Evolutionary conservation across 2,797 vertebrate genomes (phyloP).

Genomic region (Clarias laeviceps): DNA sequence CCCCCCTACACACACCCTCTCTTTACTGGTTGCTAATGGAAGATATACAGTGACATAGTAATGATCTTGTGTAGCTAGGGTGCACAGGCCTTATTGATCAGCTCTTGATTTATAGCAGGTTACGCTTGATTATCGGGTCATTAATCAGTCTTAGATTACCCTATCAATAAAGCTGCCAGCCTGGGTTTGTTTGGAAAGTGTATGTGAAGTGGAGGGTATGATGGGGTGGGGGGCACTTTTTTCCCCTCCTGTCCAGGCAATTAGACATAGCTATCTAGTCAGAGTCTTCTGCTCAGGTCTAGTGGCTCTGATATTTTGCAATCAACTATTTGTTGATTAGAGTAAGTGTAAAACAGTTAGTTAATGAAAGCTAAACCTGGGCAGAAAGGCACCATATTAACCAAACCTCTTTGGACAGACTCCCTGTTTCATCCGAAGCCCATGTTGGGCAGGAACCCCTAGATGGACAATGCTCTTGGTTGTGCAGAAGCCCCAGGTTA

Average conservation of each 20-base stretch:
- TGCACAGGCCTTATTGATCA: slow-evolving; percentile 87
- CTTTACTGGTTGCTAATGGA: slow-evolving; percentile 75
- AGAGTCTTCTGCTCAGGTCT: slow-evolving; percentile 27
- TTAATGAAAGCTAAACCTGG: not conserved
- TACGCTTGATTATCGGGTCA: slow-evolving; percentile 97
- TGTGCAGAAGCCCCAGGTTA: not conserved
- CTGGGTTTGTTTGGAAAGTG: slow-evolving; percentile 75
- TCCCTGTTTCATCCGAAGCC: not conserved
- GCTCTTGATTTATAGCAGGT: slow-evolving; percentile 97
- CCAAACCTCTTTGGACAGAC: not conserved
- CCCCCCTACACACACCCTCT: slow-evolving; percentile 50
- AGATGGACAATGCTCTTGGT: not conserved
- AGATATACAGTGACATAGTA: slow-evolving; percentile 94
- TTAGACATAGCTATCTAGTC: slow-evolving; percentile 61
- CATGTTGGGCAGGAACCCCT: not conserved
- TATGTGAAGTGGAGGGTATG: not conserved
- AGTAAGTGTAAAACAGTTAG: not conserved
- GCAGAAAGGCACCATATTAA: not conserved
- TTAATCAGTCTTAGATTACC: slow-evolving; percentile 97
- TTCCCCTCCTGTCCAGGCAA: slow-evolving; percentile 51
- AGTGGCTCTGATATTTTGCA: not conserved
- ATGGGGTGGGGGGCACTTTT: slow-evolving; percentile 20
- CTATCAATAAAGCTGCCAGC: slow-evolving; percentile 96
- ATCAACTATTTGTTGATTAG: not conserved
- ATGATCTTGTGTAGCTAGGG: slow-evolving; percentile 77